phyloP scores from a whole-genome alignment of 2,113 vertebrate genomes.

The Pandion haliaetus region DNA sequence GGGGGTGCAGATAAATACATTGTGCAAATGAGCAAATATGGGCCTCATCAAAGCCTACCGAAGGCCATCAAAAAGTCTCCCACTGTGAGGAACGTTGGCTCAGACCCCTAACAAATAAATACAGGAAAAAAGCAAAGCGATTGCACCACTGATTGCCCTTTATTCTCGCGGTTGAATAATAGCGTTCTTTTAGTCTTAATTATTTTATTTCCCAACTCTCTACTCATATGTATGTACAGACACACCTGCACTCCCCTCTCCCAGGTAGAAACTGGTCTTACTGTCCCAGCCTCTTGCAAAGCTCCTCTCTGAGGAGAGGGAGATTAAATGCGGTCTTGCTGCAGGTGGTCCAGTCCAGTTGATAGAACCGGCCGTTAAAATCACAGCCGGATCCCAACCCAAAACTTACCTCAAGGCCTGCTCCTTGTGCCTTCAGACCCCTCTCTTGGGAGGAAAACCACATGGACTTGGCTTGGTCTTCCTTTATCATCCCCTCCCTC shows the following conservation, averaged over 20 bases:
- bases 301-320: not conserved
- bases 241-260: not conserved
- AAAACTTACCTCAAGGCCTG: not conserved
- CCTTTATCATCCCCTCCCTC: not conserved
- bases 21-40: conserved; percentile 44
- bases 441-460: rapidly evolving
- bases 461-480: not conserved
- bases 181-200: not conserved
- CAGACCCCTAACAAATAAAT: conserved; percentile 45
- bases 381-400: not conserved
- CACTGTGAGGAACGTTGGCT: not conserved
- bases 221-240: not conserved
- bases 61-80: conserved; percentile 34
- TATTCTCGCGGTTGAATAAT: not conserved
- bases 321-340: not conserved
- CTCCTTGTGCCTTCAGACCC: not conserved
- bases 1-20: conserved; percentile 26
- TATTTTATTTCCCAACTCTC: not conserved
- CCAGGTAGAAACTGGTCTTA: not conserved
- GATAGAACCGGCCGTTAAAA: not conserved
- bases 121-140: not conserved
- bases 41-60: conserved; percentile 2
- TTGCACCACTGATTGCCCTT: not conserved
- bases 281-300: not conserved
- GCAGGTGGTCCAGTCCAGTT: not conserved